A percentile compares a stretch with the other conserved stretches of the same genome.
phyloP scores from a whole-genome alignment of 2,888 invertebrate species.

The Agriopis marginaria region DNA sequence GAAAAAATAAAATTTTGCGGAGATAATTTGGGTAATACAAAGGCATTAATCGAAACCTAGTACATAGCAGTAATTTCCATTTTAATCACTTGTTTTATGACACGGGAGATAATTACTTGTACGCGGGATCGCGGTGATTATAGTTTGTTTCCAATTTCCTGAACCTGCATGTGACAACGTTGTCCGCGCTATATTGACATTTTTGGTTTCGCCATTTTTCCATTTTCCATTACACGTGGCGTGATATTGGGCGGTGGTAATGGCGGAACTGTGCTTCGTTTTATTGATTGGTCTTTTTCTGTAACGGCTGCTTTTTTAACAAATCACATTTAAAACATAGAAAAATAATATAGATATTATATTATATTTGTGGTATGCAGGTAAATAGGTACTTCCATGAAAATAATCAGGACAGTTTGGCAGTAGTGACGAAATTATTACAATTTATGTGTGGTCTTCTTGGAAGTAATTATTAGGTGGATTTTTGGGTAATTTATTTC shows the following conservation, averaged over 20 bases:
- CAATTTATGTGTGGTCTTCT: too few relatives aligned
- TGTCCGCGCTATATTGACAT: constrained; percentile 29
- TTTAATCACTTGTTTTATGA: constrained; percentile 60
- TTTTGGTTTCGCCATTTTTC: constrained; percentile 31
- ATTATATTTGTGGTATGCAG: too few relatives aligned
- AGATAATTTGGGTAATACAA: constrained; percentile 45
- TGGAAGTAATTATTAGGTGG: too few relatives aligned
- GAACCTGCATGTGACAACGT: constrained; percentile 42
- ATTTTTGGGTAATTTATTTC: too few relatives aligned
- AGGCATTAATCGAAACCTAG: constrained; percentile 47
- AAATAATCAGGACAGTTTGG: too few relatives aligned
- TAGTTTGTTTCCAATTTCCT: constrained; percentile 44
- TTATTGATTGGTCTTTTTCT: not conserved
- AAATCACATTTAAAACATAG: not conserved
- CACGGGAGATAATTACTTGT: constrained; percentile 52
- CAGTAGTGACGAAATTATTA: too few relatives aligned
- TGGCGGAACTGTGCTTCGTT: not conserved
- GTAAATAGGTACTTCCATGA: too few relatives aligned
- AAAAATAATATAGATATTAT: too few relatives aligned
- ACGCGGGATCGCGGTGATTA: constrained; percentile 30
- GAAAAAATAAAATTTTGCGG: not conserved
- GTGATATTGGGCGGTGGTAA: not conserved
- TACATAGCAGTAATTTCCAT: constrained; percentile 55
- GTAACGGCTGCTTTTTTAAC: not conserved
- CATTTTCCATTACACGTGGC: constrained; percentile 18